phyloP scores from a whole-genome alignment of 2,113 vertebrate species.

The Panurus biarmicus region DNA sequence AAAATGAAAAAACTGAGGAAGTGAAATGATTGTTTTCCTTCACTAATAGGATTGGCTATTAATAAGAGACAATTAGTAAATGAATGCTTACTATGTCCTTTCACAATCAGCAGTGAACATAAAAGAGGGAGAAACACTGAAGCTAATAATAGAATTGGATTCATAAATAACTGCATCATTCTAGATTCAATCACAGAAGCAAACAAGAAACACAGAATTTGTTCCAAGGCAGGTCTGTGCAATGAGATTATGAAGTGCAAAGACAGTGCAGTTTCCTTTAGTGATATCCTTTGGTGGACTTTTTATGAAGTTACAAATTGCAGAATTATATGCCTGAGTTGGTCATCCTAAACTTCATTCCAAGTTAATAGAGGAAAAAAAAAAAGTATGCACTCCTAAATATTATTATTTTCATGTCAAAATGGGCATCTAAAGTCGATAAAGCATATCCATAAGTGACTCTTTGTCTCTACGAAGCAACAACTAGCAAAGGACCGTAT shows the following conservation, averaged over 20 bases:
- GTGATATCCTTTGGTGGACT: not conserved
- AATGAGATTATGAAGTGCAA: not conserved
- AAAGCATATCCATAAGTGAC: not conserved
- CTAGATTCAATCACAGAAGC: not conserved
- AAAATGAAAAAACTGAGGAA: not conserved
- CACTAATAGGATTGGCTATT: not conserved
- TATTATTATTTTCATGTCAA: not conserved
- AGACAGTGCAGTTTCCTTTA: not conserved
- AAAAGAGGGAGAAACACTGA: not conserved
- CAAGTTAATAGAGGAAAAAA: not conserved
- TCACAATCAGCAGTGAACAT: conserved; percentile 42
- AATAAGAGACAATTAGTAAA: conserved; percentile 50
- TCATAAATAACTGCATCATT: not conserved
- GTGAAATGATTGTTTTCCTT: conserved; percentile 19
- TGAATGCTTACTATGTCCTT: conserved; percentile 17
- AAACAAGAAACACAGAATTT: not conserved
- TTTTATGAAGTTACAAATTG: not conserved
- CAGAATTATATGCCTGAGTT: not conserved
- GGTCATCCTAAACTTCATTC: not conserved
- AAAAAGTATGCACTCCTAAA: not conserved
- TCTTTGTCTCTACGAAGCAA: not conserved
- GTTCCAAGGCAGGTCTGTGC: not conserved
- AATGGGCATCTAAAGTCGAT: not conserved
- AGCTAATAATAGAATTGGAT: conserved; percentile 19
- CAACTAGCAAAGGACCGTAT: not conserved